A percentile compares a stretch with the other conserved stretches of the same genome.
Conservation (phyloP, 2,888 invertebrate species). For the Lepidochitona cinerea region DNA sequence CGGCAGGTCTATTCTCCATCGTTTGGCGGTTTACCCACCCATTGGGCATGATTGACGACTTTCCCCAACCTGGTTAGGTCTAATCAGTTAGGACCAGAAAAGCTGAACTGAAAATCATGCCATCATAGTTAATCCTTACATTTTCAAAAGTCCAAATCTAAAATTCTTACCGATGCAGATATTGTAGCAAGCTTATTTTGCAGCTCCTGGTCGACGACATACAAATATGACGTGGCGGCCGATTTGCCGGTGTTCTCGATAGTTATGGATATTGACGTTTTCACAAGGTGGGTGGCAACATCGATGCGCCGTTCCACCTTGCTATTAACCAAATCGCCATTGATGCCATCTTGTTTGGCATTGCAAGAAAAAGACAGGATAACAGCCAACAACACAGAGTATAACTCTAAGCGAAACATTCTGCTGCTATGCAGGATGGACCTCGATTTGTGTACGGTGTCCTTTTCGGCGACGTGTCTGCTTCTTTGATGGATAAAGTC, state of each 20-base stretch:
- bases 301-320: slow-evolving; percentile 91
- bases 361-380: slow-evolving; percentile 4
- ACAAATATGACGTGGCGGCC: slow-evolving; percentile 80
- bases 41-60: no score
- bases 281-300: slow-evolving; percentile 89
- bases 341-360: slow-evolving; percentile 52
- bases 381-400: background rate
- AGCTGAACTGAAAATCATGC: background rate
- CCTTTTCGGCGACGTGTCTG: background rate
- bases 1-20: no score
- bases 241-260: slow-evolving; percentile 87
- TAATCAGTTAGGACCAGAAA: no score
- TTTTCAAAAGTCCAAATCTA: background rate
- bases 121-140: background rate
- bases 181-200: slow-evolving; percentile 82
- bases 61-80: no score
- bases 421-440: background rate
- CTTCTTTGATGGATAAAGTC: no score
- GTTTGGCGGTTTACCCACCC: no score
- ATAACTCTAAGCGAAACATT: background rate
- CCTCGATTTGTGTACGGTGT: background rate
- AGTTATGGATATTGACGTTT: slow-evolving; percentile 84
- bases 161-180: slow-evolving; percentile 76
- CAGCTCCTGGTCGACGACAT: slow-evolving; percentile 79
- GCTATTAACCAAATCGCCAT: slow-evolving; percentile 67